Evolutionary conservation across 2,113 vertebrate genomes (phyloP).

Genomic region (Eonycteris spelaea): DNA sequence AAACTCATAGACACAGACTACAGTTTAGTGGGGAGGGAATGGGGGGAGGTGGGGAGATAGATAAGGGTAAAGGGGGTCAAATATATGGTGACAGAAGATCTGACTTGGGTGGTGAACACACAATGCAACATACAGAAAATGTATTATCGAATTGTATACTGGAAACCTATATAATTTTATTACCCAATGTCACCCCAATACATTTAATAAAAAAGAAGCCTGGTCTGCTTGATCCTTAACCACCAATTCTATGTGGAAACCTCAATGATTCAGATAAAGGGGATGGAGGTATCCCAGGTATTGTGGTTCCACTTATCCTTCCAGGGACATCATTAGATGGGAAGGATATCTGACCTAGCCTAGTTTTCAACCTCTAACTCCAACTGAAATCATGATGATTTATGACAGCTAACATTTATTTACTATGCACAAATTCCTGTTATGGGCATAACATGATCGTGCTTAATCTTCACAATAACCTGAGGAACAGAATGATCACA

Average conservation of each 20-base stretch:
- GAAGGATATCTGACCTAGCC: background rate
- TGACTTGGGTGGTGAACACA: too few relatives aligned
- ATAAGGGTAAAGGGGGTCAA: too few relatives aligned
- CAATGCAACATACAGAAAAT: too few relatives aligned
- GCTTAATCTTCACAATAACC: background rate
- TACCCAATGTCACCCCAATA: too few relatives aligned
- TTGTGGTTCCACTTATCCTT: background rate
- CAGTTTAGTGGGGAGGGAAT: too few relatives aligned
- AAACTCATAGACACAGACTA: too few relatives aligned
- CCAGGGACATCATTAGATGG: background rate
- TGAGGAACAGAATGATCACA: background rate
- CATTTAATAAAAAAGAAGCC: background rate
- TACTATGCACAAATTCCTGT: background rate
- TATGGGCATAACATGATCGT: background rate
- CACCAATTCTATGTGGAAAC: background rate
- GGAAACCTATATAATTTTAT: too few relatives aligned
- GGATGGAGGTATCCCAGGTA: background rate
- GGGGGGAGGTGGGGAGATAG: too few relatives aligned
- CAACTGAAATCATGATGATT: background rate
- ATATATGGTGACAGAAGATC: too few relatives aligned
- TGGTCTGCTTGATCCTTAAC: background rate
- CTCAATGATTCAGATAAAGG: background rate
- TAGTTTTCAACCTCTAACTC: conserved; percentile 14
- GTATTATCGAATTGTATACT: too few relatives aligned
- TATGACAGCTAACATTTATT: background rate